These are phyloP conservation scores for Drosophila niveifrons DNA, from an alignment of 2,888 invertebrate genomes.

Conservation along the genomic window DNA sequence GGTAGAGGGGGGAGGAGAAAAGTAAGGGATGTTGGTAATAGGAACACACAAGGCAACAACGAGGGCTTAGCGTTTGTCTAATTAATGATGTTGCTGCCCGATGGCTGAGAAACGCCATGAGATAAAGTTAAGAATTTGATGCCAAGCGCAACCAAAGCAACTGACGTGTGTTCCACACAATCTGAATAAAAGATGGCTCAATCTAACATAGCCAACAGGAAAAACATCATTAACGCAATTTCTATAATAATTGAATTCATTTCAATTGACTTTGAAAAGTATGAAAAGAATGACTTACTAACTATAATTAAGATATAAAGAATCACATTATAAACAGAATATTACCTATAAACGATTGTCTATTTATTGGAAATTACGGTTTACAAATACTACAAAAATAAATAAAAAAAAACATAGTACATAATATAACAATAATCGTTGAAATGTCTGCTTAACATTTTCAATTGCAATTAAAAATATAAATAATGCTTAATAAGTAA, in stretches of 20 bases:
- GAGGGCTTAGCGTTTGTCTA: slow-evolving; percentile 63
- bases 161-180: slow-evolving; percentile 10
- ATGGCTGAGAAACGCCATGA: slow-evolving; percentile 17
- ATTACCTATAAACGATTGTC: neutral
- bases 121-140: slow-evolving; percentile 43
- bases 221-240: slow-evolving; percentile 26
- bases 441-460: too few relatives aligned
- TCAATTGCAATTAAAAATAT: too few relatives aligned
- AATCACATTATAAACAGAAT: neutral
- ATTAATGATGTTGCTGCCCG: slow-evolving; percentile 58
- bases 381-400: neutral
- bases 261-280: slow-evolving; percentile 8
- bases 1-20: neutral
- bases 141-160: slow-evolving; percentile 26
- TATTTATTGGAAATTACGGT: neutral
- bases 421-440: too few relatives aligned
- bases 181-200: slow-evolving; percentile 16
- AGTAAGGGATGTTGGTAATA: neutral
- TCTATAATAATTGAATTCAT: slow-evolving; percentile 15
- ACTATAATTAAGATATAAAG: neutral
- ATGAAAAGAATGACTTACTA: neutral
- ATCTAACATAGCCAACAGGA: slow-evolving; percentile 24
- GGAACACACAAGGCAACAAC: neutral
- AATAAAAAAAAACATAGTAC: too few relatives aligned
- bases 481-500: too few relatives aligned